Conservation (phyloP, 1,140 invertebrate genomes). For the Drosophila insularis region DNA sequence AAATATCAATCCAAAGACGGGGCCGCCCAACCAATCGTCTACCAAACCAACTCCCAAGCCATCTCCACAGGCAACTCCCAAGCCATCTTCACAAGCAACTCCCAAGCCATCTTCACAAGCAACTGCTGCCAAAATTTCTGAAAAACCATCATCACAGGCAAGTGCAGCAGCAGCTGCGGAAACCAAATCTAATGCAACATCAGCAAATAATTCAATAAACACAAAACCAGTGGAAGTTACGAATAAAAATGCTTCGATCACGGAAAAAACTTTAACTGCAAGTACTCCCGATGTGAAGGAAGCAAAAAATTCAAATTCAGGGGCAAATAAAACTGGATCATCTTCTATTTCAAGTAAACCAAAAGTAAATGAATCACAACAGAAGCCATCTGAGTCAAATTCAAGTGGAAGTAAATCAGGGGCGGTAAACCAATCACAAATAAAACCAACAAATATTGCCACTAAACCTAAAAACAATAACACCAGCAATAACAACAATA, state of each 20-base stretch:
- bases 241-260: too few species aligned
- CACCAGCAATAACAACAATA: neutral
- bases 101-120: neutral
- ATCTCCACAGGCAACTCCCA: neutral
- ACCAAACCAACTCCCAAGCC: neutral
- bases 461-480: neutral
- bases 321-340: neutral
- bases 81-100: neutral
- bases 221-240: neutral
- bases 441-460: neutral
- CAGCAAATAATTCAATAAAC: neutral
- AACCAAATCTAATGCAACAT: neutral
- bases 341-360: neutral
- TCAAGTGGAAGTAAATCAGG: neutral
- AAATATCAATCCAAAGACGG: neutral
- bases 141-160: neutral
- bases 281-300: neutral
- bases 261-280: neutral
- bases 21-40: neutral
- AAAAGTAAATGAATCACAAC: neutral
- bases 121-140: too few species aligned
- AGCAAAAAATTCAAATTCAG: neutral
- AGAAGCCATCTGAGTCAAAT: neutral
- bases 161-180: neutral
- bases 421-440: neutral